phyloP scores from a whole-genome alignment of 2,797 vertebrate species.

The Momotus momota region DNA sequence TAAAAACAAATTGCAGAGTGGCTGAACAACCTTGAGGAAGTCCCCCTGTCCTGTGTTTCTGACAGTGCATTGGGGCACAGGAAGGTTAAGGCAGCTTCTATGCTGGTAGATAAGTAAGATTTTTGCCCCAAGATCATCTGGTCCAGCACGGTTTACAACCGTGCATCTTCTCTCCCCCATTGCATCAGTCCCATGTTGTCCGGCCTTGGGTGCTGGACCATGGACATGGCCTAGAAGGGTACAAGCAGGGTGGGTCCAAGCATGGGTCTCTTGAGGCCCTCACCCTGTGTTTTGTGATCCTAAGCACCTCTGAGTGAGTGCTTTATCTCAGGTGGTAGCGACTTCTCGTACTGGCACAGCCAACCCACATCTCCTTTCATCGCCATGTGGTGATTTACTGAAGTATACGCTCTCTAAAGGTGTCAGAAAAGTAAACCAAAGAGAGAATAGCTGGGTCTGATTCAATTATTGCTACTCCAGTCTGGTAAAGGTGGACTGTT shows the following conservation, averaged over 20 bases:
- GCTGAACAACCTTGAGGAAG: neutral
- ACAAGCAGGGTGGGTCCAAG: fast-evolving
- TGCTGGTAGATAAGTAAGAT: neutral
- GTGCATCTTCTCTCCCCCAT: fast-evolving
- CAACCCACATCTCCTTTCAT: neutral
- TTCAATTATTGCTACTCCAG: fast-evolving
- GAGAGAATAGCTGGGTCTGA: neutral
- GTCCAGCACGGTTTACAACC: neutral
- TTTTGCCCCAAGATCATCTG: neutral
- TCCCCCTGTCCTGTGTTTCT: neutral
- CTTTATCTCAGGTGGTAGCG: neutral
- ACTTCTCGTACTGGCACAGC: neutral
- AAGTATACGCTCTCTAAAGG: neutral
- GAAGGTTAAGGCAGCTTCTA: neutral
- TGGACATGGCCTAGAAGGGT: too few relatives aligned
- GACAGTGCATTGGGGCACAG: fast-evolving
- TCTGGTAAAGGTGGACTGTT: neutral
- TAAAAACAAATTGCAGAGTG: neutral
- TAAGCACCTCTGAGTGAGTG: neutral
- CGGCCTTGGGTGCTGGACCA: neutral
- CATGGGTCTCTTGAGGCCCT: neutral
- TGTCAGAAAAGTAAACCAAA: neutral
- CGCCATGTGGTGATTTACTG: fast-evolving
- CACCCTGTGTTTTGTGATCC: neutral
- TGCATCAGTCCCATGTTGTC: neutral